phyloP scores from a whole-genome alignment of 2,797 vertebrate genomes.

The Channallabes apus region DNA sequence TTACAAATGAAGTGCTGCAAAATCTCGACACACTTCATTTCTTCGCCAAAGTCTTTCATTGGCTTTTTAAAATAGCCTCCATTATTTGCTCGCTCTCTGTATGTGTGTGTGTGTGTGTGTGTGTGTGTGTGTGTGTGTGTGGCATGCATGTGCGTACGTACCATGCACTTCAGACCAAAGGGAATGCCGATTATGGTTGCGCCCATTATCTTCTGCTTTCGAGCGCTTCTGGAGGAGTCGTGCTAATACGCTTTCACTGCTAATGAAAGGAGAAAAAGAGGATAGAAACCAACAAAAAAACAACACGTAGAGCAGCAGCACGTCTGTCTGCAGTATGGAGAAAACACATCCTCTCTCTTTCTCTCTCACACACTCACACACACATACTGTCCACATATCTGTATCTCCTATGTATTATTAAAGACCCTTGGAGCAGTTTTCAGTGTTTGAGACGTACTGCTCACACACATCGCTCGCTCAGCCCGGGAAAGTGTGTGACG shows the following conservation, averaged over 20 bases:
- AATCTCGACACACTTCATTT: slow-evolving; percentile 4
- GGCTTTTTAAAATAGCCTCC: slow-evolving; percentile 6
- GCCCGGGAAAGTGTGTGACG: too few species aligned
- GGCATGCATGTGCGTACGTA: not conserved
- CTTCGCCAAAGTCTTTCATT: slow-evolving; percentile 2
- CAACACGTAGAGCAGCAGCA: not conserved
- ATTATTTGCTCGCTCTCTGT: not conserved
- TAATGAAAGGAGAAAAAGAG: slow-evolving; percentile 12
- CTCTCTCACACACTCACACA: not conserved
- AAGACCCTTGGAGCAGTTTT: not conserved
- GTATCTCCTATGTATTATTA: not conserved
- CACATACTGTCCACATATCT: not conserved
- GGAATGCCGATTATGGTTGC: slow-evolving; percentile 12
- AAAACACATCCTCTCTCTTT: not conserved
- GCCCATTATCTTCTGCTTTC: slow-evolving; percentile 8
- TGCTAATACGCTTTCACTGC: slow-evolving; percentile 11
- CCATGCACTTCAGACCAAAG: not conserved
- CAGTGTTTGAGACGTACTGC: not conserved
- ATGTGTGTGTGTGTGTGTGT: not conserved
- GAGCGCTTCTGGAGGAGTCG: not conserved
- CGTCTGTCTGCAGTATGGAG: not conserved
- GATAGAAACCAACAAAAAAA: not conserved
- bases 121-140: not conserved
- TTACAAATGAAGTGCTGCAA: slow-evolving; percentile 25
- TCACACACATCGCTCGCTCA: not conserved